These are phyloP conservation scores for Papilio xuthus DNA, from an alignment of 1,140 invertebrate species.

Conservation along the genomic window DNA sequence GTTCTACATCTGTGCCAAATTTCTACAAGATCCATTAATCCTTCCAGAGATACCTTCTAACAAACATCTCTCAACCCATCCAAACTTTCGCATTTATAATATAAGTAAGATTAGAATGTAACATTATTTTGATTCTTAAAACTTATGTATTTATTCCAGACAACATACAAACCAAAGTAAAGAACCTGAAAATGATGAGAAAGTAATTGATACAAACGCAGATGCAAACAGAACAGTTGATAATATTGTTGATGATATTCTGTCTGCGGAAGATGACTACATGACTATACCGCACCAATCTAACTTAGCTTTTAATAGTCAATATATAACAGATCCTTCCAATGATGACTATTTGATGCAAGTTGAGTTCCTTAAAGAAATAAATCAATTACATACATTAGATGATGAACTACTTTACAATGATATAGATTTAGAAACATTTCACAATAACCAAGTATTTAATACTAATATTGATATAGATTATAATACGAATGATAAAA, in stretches of 20 bases:
- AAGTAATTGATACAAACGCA: constrained; percentile 46
- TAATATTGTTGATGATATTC: constrained; percentile 72
- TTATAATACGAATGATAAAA: constrained; percentile 56
- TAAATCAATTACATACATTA: constrained; percentile 67
- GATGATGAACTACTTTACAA: constrained; percentile 74
- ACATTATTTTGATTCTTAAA: constrained; percentile 8
- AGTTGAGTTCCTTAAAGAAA: constrained; percentile 72
- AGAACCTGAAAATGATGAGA: constrained; percentile 53
- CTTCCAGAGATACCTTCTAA: no score
- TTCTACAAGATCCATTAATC: no score
- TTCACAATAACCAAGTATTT: constrained; percentile 69
- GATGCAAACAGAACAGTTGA: constrained; percentile 67
- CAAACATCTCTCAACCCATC: no score
- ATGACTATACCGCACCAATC: constrained; percentile 60
- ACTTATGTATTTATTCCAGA: constrained; percentile 47
- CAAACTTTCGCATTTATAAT: no score
- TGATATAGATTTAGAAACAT: constrained; percentile 71
- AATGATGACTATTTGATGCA: constrained; percentile 71
- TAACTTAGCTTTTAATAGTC: constrained; percentile 47
- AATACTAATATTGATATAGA: constrained; percentile 66
- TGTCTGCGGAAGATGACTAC: constrained; percentile 73
- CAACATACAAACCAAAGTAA: constrained; percentile 55
- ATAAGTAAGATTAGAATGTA: no score
- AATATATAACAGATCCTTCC: constrained; percentile 39
- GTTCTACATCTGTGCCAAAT: no score